Conservation (phyloP, 2,888 invertebrate genomes). For the Cephonodes hylas region DNA sequence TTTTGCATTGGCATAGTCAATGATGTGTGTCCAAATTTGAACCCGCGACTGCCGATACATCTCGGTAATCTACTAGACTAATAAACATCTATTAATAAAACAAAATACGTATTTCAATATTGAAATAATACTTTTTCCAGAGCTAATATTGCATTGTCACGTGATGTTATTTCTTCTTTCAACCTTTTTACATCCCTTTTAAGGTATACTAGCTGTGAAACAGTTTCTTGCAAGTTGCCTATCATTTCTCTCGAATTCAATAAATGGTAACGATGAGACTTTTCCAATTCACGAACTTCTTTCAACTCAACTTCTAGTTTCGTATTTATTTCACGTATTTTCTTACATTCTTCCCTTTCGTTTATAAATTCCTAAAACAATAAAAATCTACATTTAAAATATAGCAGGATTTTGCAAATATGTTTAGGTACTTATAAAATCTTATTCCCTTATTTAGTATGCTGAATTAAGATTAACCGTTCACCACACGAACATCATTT, state of each 20-base stretch:
- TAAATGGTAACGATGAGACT: conserved; percentile 69
- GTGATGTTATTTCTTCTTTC: conserved; percentile 55
- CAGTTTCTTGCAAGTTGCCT: conserved; percentile 68
- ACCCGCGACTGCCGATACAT: too few relatives aligned
- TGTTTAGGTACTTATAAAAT: too few relatives aligned
- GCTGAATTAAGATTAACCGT: too few relatives aligned
- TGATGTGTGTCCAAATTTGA: too few relatives aligned
- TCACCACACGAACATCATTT: too few relatives aligned
- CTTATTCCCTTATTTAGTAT: too few relatives aligned
- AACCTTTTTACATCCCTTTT: conserved; percentile 66
- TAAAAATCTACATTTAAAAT: neutral
- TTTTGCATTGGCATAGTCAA: too few relatives aligned
- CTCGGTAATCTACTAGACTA: too few relatives aligned
- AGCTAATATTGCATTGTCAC: conserved; percentile 45
- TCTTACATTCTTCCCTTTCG: conserved; percentile 60
- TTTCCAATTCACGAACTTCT: conserved; percentile 64
- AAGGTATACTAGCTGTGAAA: conserved; percentile 67
- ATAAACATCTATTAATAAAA: too few relatives aligned
- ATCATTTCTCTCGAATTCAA: conserved; percentile 71
- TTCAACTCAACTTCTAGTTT: conserved; percentile 62
- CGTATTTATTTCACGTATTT: conserved; percentile 51
- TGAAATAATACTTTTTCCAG: conserved; percentile 51
- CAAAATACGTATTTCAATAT: too few relatives aligned
- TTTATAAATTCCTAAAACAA: conserved; percentile 33
- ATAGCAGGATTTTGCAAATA: too few relatives aligned